Evolutionary conservation across 2,113 vertebrate genomes (phyloP).

Genomic region (Chlorocebus sabaeus): DNA sequence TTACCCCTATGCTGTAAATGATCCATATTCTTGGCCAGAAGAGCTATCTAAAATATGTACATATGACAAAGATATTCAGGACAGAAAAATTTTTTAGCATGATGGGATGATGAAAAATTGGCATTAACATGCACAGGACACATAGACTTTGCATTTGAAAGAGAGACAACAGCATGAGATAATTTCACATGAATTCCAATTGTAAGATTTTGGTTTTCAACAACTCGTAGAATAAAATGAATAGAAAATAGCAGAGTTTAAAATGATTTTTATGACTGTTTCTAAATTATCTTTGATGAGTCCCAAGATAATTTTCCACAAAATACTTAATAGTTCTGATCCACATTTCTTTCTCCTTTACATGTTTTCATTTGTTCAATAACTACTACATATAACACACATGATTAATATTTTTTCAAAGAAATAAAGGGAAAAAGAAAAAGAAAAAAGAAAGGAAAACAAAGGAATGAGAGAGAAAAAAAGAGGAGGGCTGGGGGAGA

Average conservation of each 20-base stretch:
- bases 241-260: neutral
- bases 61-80: neutral
- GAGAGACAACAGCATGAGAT: neutral
- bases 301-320: slow-evolving; percentile 15
- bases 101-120: neutral
- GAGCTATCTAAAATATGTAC: neutral
- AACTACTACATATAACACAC: neutral
- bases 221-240: neutral
- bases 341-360: neutral
- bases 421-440: neutral
- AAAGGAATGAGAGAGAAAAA: neutral
- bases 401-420: neutral
- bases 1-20: neutral
- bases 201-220: neutral
- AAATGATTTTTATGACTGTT: neutral
- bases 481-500: too few species aligned
- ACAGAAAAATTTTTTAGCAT: neutral
- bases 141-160: neutral
- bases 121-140: neutral
- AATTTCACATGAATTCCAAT: neutral
- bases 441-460: too few species aligned
- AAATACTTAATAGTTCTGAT: neutral
- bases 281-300: slow-evolving; percentile 25
- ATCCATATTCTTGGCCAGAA: neutral
- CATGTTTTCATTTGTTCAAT: neutral